Percentiles rank a stretch among this genome's conserved stretches.
Conservation (phyloP, 2,797 vertebrate species). For the Parauchenoglanis punctatus region DNA sequence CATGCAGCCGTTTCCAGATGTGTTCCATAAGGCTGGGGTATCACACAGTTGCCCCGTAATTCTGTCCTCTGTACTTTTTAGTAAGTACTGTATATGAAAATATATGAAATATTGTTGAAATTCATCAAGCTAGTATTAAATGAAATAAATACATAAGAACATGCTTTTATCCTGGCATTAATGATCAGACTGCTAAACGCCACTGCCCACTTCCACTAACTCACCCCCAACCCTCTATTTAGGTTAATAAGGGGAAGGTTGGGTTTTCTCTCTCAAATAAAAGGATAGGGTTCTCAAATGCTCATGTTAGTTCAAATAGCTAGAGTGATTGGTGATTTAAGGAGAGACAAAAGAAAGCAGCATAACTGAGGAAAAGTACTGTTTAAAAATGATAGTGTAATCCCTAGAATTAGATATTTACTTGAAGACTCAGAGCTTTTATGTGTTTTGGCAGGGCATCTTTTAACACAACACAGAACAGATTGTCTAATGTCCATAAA, state of each 20-base stretch:
- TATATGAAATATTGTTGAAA: not conserved
- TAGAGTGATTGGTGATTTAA: not conserved
- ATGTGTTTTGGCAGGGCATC: slow-evolving; percentile 26
- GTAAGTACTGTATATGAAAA: not conserved
- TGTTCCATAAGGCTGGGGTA: slow-evolving; percentile 10
- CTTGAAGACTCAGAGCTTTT: slow-evolving; percentile 5
- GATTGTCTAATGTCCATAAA: slow-evolving; percentile 36
- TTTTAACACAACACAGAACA: slow-evolving; percentile 39
- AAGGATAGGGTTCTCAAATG: not conserved
- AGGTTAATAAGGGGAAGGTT: slow-evolving; percentile 1
- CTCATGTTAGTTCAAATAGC: not conserved
- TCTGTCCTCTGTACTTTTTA: not conserved
- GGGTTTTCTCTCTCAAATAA: not conserved
- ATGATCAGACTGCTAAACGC: not conserved
- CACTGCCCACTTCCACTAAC: not conserved
- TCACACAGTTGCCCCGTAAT: not conserved
- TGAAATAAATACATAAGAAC: not conserved
- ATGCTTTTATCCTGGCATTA: slow-evolving; percentile 6
- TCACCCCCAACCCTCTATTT: not conserved
- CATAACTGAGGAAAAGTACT: slow-evolving; percentile 3
- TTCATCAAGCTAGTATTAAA: not conserved
- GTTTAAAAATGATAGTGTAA: slow-evolving; percentile 14
- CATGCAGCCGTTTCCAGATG: slow-evolving; percentile 9
- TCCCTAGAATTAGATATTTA: slow-evolving; percentile 11
- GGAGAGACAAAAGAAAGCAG: not conserved